Conservation (phyloP, 2,797 vertebrate genomes). For the Hyperoplus immaculatus region DNA sequence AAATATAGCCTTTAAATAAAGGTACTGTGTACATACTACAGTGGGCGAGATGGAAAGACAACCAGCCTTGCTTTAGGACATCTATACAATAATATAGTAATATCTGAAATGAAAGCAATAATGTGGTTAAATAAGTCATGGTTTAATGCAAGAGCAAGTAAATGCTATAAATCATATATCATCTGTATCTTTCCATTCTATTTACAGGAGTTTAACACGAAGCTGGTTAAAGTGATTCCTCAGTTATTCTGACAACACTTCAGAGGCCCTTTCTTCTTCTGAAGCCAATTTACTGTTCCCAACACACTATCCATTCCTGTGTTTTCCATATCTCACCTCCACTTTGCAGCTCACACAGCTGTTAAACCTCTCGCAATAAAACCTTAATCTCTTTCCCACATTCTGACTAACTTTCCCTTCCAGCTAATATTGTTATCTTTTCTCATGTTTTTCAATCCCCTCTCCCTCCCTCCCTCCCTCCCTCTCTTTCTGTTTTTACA, state of each 20-base stretch:
- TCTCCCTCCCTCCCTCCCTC: conserved; percentile 15
- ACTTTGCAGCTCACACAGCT: conserved; percentile 50
- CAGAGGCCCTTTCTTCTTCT: conserved; percentile 65
- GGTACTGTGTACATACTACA: conserved; percentile 83
- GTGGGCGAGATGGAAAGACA: conserved; percentile 76
- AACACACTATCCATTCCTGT: conserved; percentile 48
- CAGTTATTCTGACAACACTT: conserved; percentile 67
- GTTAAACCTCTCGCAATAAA: conserved; percentile 69
- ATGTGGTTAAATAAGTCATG: conserved; percentile 86
- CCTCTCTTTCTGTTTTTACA: conserved; percentile 63
- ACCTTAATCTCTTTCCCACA: conserved; percentile 66
- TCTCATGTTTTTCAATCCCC: conserved; percentile 30
- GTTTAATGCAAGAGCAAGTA: conserved; percentile 85
- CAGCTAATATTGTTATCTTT: conserved; percentile 59
- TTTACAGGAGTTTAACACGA: conserved; percentile 82
- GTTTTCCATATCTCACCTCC: conserved; percentile 58
- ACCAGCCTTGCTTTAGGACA: conserved; percentile 80
- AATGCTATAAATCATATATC: conserved; percentile 86
- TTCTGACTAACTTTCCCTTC: conserved; percentile 60
- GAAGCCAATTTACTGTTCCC: conserved; percentile 64
- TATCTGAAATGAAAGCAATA: conserved; percentile 86
- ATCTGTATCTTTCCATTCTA: conserved; percentile 83
- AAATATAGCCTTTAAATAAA: conserved; percentile 74
- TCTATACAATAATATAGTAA: conserved; percentile 84
- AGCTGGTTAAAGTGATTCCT: conserved; percentile 83